Conservation (phyloP, 2,113 vertebrate species). For the Patagioenas fasciata region DNA sequence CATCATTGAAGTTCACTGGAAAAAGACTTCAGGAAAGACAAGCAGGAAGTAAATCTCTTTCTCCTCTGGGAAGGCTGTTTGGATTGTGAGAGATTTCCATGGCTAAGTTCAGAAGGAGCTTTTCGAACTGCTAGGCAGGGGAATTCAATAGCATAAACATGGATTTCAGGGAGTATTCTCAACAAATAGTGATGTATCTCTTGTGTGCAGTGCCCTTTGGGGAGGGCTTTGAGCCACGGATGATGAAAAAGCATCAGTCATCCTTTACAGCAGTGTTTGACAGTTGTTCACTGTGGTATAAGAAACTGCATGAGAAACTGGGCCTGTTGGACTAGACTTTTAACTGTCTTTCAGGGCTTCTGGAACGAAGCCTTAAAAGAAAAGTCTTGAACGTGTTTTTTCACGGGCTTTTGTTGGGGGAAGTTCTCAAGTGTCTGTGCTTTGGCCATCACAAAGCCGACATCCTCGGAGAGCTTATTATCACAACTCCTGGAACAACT, state of each 20-base stretch:
- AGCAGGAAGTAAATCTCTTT: not conserved
- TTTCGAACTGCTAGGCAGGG: not conserved
- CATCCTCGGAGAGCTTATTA: slow-evolving; percentile 38
- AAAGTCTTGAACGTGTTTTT: not conserved
- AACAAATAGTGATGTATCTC: not conserved
- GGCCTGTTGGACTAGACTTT: not conserved
- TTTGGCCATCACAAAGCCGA: not conserved
- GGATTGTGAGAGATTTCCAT: not conserved
- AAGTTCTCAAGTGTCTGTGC: not conserved
- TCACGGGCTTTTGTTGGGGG: not conserved
- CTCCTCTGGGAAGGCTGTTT: not conserved
- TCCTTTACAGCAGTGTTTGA: not conserved
- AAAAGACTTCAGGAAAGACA: not conserved
- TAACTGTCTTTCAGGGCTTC: not conserved
- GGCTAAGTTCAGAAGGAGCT: not conserved
- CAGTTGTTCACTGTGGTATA: not conserved
- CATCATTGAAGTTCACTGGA: not conserved
- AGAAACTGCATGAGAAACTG: not conserved
- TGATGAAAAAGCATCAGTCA: not conserved
- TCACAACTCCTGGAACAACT: not conserved
- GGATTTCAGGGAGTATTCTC: not conserved
- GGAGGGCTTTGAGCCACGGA: not conserved
- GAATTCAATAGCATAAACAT: not conserved
- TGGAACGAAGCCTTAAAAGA: not conserved
- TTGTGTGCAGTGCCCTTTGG: not conserved